Percentiles rank a stretch among this genome's conserved stretches.
Conservation (phyloP, 2,888 invertebrate genomes). For the Luffia ferchaultella region DNA sequence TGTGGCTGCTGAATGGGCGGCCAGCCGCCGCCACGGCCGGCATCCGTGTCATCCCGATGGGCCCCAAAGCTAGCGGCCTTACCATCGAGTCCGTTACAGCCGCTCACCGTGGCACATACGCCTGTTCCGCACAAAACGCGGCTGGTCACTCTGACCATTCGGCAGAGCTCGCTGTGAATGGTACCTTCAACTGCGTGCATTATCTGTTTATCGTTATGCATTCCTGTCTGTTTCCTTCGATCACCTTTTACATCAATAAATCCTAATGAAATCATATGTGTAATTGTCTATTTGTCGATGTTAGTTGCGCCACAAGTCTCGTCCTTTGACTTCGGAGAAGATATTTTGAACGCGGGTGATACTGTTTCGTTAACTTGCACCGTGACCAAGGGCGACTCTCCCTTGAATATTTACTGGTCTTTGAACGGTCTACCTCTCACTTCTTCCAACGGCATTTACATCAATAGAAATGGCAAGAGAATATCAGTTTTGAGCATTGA, state of each 20-base stretch:
- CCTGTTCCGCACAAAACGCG: conserved; percentile 67
- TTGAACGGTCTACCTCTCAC: conserved; percentile 66
- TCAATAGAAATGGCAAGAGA: conserved; percentile 69
- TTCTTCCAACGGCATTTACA: conserved; percentile 63
- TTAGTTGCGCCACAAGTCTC: conserved; percentile 72
- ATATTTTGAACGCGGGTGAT: conserved; percentile 76
- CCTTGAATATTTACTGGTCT: conserved; percentile 75
- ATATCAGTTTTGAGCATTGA: conserved; percentile 75
- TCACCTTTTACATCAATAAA: background rate
- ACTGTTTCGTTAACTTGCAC: conserved; percentile 75
- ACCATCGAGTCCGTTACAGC: conserved; percentile 71
- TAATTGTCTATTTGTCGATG: too few relatives aligned
- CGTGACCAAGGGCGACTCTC: conserved; percentile 76
- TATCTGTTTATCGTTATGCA: background rate
- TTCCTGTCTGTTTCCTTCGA: background rate
- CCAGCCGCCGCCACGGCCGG: conserved; percentile 48
- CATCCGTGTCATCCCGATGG: conserved; percentile 49
- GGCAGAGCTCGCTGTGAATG: conserved; percentile 68
- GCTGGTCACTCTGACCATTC: conserved; percentile 66
- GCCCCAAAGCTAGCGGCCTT: conserved; percentile 61
- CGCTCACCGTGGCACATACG: conserved; percentile 71
- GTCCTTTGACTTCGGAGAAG: conserved; percentile 80
- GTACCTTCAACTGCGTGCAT: conserved; percentile 36
- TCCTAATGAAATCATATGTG: background rate
- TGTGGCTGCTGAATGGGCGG: conserved; percentile 71